Evolutionary conservation across 2,888 invertebrate genomes (phyloP).

Genomic region (Trissolcus japonicus): DNA sequence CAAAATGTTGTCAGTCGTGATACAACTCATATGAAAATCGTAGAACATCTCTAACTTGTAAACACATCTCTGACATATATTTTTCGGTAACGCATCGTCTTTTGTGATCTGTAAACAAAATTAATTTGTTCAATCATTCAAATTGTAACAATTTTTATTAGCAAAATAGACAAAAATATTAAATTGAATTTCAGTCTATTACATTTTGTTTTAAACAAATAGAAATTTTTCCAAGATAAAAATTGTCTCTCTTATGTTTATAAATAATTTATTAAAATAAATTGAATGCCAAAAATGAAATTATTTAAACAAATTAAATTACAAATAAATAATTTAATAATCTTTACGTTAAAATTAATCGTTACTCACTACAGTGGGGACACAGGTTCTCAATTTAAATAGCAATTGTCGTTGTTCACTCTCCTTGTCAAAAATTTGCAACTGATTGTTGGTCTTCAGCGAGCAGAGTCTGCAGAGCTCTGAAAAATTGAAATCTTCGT

Average conservation of each 20-base stretch:
- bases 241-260: not conserved
- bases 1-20: slow-evolving; percentile 82
- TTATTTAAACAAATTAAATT: too few relatives aligned
- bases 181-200: too few relatives aligned
- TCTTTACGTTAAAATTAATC: not conserved
- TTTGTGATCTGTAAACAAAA: slow-evolving; percentile 82
- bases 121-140: too few relatives aligned
- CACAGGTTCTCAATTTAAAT: slow-evolving; percentile 83
- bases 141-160: too few relatives aligned
- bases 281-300: not conserved
- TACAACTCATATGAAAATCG: slow-evolving; percentile 83
- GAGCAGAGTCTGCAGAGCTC: slow-evolving; percentile 85
- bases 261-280: not conserved
- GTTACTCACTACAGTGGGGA: slow-evolving; percentile 82
- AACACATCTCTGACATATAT: slow-evolving; percentile 83
- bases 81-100: slow-evolving; percentile 84
- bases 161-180: too few relatives aligned
- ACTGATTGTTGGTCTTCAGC: slow-evolving; percentile 82
- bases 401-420: slow-evolving; percentile 84
- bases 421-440: slow-evolving; percentile 85
- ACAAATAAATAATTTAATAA: not conserved
- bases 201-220: too few relatives aligned
- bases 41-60: slow-evolving; percentile 82
- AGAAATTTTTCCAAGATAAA: too few relatives aligned
- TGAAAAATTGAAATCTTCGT: slow-evolving; percentile 82